Base-by-base conservation (phyloP, 2,113 vertebrate genomes). In the Bubo scandiacus region DNA sequence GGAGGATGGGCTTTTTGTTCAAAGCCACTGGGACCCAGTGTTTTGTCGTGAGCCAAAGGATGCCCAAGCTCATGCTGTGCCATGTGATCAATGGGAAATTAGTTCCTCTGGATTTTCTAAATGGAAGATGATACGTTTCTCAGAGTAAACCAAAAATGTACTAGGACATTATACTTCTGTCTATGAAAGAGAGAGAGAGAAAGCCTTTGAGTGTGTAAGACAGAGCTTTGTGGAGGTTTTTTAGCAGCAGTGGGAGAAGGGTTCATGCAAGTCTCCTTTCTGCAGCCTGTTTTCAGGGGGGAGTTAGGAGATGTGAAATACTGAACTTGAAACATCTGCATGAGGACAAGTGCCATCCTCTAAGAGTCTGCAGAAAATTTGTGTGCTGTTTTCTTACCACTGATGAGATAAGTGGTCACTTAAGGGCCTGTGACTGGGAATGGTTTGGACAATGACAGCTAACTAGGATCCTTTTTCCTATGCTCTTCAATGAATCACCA, bases 21-120 rank as follows among this genome's bases (percentile, higher is more conserved):
- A 73, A 38, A 91, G n/a, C 30, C 38, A 23, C 8, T 1, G 32
- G 47, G 42, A 59, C 9, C 5, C 0, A 0, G 4, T 51, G 17
- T 47, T 86, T 27, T 94, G 20, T n/a, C 26, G 54, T 32, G n/a
- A 86, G 78, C 71, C 1, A 5, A 10, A 54, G 61, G 36, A 86
- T 40, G 20, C 32, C 36, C 30, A 74, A 0, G 8, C 22, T 51
- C 23, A 4, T 26, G 11, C 68, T n/a, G 25, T 27, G 34, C 67
- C 3, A 3, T 52, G 63, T 57, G 29, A 43, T 55, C 34, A 36
- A 61, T 10, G 27, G 25, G 30, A 77, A 86, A 38, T 68, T 3
- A n/a, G 45, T 70, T 95, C 23, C 32, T 86, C 32, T 80, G 81
- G 23, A 29, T 91, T 84, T 94, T 84, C 34, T 72, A 38, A 90